These are phyloP conservation scores for Decapterus maruadsi DNA, from an alignment of 2,797 vertebrate species.

Conservation along the genomic window DNA sequence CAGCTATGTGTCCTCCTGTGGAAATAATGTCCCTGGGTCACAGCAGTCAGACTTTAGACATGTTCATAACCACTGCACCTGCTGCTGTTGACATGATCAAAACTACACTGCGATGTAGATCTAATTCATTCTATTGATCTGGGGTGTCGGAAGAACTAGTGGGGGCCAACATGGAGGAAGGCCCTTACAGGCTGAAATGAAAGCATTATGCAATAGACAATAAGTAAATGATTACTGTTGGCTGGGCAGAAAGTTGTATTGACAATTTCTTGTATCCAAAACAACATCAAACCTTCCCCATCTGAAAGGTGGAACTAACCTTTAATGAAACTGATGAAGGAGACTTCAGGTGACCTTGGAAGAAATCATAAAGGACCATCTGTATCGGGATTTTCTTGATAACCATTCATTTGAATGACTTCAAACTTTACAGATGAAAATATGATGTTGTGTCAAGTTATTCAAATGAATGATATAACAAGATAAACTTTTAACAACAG, in stretches of 20 bases:
- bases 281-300: not conserved
- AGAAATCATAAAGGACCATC: not conserved
- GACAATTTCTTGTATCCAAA: not conserved
- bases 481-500: too few species aligned
- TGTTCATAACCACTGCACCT: not conserved
- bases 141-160: too few species aligned
- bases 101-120: not conserved
- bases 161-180: too few species aligned
- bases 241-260: not conserved
- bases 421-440: too few species aligned
- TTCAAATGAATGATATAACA: too few species aligned
- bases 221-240: not conserved
- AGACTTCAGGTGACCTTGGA: too few species aligned
- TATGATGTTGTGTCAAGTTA: too few species aligned
- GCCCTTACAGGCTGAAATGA: too few species aligned
- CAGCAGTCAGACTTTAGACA: not conserved
- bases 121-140: too few species aligned
- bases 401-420: too few species aligned
- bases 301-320: not conserved
- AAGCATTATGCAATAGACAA: not conserved
- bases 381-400: too few species aligned
- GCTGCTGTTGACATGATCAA: not conserved
- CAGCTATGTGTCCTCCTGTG: not conserved
- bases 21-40: slow-evolving; percentile 3
- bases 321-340: not conserved